Percentiles rank a stretch among this genome's conserved stretches.
Evolutionary conservation across 2,113 vertebrate species (phyloP).

Genomic region (Chaetura pelagica): DNA sequence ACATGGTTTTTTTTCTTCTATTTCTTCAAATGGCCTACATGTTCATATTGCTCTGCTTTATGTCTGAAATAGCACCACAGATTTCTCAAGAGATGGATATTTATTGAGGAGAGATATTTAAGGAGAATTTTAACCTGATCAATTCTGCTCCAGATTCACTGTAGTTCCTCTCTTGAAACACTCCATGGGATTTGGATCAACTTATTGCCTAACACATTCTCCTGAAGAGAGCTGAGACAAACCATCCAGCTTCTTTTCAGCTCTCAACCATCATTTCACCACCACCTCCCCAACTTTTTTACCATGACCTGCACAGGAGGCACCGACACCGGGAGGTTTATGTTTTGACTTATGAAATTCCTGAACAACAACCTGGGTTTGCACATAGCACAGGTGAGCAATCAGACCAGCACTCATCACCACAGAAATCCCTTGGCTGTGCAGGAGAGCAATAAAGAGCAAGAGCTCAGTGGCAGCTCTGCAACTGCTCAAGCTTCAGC

Average conservation of each 20-base stretch:
- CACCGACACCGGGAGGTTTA: too few relatives aligned
- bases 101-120: neutral
- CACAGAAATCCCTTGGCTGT: neutral
- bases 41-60: neutral
- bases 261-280: neutral
- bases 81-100: neutral
- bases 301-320: neutral
- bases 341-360: neutral
- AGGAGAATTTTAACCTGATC: neutral
- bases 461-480: neutral
- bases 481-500: neutral
- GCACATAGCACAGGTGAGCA: neutral
- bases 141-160: neutral
- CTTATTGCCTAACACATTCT: neutral
- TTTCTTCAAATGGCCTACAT: neutral
- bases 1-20: neutral
- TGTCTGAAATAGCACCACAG: neutral
- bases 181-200: neutral
- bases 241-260: neutral
- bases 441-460: neutral
- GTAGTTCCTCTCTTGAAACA: neutral
- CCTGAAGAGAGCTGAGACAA: neutral
- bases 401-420: neutral
- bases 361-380: neutral
- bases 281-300: neutral